A percentile compares a stretch with the other conserved stretches of the same genome.
These are phyloP conservation scores for Lithobius niger DNA, from an alignment of 1,140 invertebrate species.

Conservation along the genomic window DNA sequence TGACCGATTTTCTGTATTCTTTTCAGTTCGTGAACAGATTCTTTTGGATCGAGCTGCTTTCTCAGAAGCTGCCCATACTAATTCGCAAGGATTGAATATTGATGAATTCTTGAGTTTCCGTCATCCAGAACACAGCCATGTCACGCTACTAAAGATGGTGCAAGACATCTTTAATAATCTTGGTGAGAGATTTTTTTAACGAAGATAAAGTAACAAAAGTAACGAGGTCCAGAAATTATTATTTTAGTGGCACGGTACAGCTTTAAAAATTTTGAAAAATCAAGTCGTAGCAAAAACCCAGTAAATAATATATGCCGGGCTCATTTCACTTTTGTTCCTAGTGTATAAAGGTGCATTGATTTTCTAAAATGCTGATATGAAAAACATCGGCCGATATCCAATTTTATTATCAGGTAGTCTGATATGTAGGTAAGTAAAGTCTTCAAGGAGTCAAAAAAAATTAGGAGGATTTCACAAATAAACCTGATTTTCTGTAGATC, in stretches of 20 bases:
- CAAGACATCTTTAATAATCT: slow-evolving; percentile 60
- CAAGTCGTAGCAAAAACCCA: not conserved
- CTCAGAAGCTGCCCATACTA: slow-evolving; percentile 56
- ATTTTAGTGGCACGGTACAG: not conserved
- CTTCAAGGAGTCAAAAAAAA: too few relatives aligned
- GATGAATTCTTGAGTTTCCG: slow-evolving; percentile 67
- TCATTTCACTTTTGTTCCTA: too few relatives aligned
- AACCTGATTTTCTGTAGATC: too few relatives aligned
- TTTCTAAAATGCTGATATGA: too few relatives aligned
- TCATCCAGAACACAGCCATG: slow-evolving; percentile 65
- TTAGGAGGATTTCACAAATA: too few relatives aligned
- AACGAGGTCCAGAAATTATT: too few relatives aligned
- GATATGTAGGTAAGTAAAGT: too few relatives aligned
- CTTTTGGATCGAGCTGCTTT: slow-evolving; percentile 62
- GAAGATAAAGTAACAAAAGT: too few relatives aligned
- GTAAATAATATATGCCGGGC: too few relatives aligned
- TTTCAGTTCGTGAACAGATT: slow-evolving; percentile 43
- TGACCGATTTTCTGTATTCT: slow-evolving; percentile 9
- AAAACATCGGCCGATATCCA: too few relatives aligned
- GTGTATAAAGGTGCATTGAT: too few relatives aligned
- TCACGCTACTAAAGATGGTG: slow-evolving; percentile 54
- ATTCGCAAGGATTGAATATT: slow-evolving; percentile 54
- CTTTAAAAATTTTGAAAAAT: not conserved
- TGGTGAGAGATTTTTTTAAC: slow-evolving; percentile 37
- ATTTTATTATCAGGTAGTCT: too few relatives aligned